Base-by-base conservation (phyloP, 2,113 vertebrate genomes). In the Setophaga kirtlandii region DNA sequence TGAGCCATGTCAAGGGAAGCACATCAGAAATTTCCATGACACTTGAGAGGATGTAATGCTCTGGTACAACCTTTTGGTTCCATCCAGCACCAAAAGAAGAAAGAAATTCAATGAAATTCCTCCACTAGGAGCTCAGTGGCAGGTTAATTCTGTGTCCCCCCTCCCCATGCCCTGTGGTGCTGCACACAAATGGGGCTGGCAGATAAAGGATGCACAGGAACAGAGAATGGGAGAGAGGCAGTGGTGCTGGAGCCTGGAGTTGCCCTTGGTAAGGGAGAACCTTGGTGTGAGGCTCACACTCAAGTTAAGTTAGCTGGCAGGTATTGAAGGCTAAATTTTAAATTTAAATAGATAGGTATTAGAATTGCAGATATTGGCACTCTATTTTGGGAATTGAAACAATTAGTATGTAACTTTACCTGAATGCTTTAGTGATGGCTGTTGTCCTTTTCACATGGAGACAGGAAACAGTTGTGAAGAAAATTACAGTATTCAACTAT, bases 311-410 rank as follows among this genome's bases (percentile, higher is more conserved):
- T 49, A 80, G 15, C 46, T 96, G 85, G 71, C 42, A 86, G 53
- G 37, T 42, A 28, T 74, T 69, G 46, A 56, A 68, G 65, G 77
- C 8, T 16, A 39, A n/a, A 80, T 92, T 91, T 88, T 77, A 87
- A 76, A 95, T 87, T 85, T 65, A 73, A 79, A 88, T 80, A 23
- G 58, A 25, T 28, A 87, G 33, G 10, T 88, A 77, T 52, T 88
- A 77, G 90, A 93, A 88, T 85, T 82, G 75, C 42, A 96, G 82
- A 80, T 91, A 64, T 74, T 91, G 85, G 31, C 44, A 20, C 18
- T 90, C 71, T 75, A n/a, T 71, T 97, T 93, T 75, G 41, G 89
- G 73, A 70, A 35, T 33, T 49, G 33, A 84, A 73, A 94, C 53
- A 83, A 64, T 59, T 59, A 52, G 15, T 62, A 25, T 37, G 15